These are phyloP conservation scores for Argyresthia goedartella DNA, from an alignment of 2,888 invertebrate genomes.

Conservation along the genomic window DNA sequence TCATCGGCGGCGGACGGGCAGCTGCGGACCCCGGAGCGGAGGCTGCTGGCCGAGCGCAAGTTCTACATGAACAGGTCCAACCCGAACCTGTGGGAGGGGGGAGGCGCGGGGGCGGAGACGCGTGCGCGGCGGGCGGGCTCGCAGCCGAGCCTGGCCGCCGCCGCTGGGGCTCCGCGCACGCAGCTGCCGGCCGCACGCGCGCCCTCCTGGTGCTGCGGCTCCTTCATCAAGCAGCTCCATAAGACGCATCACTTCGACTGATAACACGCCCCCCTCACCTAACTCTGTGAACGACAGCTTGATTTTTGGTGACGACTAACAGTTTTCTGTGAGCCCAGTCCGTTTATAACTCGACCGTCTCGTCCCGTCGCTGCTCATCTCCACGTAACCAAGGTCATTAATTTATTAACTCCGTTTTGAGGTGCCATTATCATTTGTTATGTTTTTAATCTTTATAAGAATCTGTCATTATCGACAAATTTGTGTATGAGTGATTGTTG, in stretches of 20 bases:
- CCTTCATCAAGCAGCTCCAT: conserved; percentile 83
- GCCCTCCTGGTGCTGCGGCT: conserved; percentile 84
- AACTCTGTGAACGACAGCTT: neutral
- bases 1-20: conserved; percentile 58
- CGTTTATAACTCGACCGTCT: neutral
- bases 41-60: conserved; percentile 48
- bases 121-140: conserved; percentile 43
- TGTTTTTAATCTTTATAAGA: too few species aligned
- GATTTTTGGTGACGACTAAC: too few species aligned
- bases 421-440: too few species aligned
- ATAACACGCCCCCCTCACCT: conserved; percentile 33
- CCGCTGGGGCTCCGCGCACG: conserved; percentile 17
- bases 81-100: conserved; percentile 55
- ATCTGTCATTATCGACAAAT: too few species aligned
- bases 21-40: conserved; percentile 42
- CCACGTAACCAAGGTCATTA: conserved; percentile 1
- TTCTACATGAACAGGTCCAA: conserved; percentile 60
- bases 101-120: conserved; percentile 34
- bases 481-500: too few species aligned
- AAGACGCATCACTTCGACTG: conserved; percentile 81
- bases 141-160: conserved; percentile 43
- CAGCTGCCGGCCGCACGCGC: conserved; percentile 65
- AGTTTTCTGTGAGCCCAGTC: neutral
- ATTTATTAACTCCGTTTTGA: too few species aligned
- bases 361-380: neutral